Conservation (phyloP, 2,113 vertebrate species). For the Redunca redunca region DNA sequence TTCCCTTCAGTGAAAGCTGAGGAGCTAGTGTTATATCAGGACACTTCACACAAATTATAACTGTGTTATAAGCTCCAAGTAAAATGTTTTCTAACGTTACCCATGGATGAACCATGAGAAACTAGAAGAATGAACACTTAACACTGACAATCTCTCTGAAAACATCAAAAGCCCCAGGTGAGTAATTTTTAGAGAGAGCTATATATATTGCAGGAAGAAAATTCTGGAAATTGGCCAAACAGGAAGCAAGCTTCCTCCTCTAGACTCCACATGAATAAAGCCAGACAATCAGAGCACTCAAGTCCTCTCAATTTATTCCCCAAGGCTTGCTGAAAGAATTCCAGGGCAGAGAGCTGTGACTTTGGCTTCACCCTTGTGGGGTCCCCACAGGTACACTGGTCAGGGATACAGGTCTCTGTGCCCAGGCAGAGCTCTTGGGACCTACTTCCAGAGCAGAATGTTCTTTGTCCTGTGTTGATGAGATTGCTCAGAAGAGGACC, state of each 20-base stretch:
- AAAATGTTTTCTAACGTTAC: not conserved
- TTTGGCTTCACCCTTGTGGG: fast-evolving
- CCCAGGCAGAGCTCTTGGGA: fast-evolving
- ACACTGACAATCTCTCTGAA: not conserved
- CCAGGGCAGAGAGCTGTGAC: not conserved
- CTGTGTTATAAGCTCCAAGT: not conserved
- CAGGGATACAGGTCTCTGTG: fast-evolving
- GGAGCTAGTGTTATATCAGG: not conserved
- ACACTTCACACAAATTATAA: not conserved
- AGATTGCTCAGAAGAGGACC: fast-evolving
- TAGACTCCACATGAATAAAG: not conserved
- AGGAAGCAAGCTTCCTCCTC: not conserved
- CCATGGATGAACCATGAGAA: not conserved
- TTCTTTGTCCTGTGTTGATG: fast-evolving
- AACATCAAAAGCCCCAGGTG: not conserved
- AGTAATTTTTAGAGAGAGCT: not conserved
- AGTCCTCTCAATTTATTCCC: not conserved
- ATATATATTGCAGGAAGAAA: not conserved
- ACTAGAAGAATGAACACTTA: not conserved
- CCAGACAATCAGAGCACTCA: fast-evolving
- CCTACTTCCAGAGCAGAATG: fast-evolving
- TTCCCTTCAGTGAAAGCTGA: too few relatives aligned
- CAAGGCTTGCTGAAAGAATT: not conserved
- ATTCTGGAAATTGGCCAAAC: not conserved
- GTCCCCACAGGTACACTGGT: fast-evolving